Base-by-base conservation (phyloP, 2,888 invertebrate species). In the Philaethria dido region DNA sequence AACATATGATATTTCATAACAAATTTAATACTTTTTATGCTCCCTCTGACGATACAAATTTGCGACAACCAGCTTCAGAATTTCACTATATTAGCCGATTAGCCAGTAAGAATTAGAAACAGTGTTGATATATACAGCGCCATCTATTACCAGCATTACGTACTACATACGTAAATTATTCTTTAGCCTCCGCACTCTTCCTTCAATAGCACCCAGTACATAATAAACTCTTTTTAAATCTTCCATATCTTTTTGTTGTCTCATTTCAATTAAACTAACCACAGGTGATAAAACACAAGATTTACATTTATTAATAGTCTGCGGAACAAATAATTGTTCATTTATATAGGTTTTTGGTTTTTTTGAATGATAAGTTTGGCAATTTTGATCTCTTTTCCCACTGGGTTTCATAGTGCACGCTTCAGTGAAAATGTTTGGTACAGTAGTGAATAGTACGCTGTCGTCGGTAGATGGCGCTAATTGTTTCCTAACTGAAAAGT, bases 361-460 rank as follows among this genome's bases (percentile, higher is more conserved):
- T 36, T 54, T 54, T 18, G 62, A n/a, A 71, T 72, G 77, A 36
- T 63, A 60, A 0, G 86, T 85, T 69, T 89, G 87, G 62, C 83
- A 82, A 59, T 76, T 78, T 8, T 80, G 72, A 0, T 84, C 82
- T 0, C 74, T 72, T 13, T 76, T 76, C 0, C 81, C 85, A 45
- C 86, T 88, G 0, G 89, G 89, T 59, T 84, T 87, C 89, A 88
- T 88, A 0, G 86, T 86, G 69, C 80, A 83, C 1, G 79, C 82
- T 71, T 84, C 83, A 0, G 65, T 60, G 61, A 71, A 73, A 13
- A 70, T 44, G 16, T 68, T 71, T 5, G 67, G 66, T 6, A 48
- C 22, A 3, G 59, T 62, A 11, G 55, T 52, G 62, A 61, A 45
- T 36, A 69, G 29, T 25, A 42, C 4, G 13, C 67, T 67, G 4